phyloP scores from a whole-genome alignment of 2,113 vertebrate species.

The Tachysurus fulvidraco region DNA sequence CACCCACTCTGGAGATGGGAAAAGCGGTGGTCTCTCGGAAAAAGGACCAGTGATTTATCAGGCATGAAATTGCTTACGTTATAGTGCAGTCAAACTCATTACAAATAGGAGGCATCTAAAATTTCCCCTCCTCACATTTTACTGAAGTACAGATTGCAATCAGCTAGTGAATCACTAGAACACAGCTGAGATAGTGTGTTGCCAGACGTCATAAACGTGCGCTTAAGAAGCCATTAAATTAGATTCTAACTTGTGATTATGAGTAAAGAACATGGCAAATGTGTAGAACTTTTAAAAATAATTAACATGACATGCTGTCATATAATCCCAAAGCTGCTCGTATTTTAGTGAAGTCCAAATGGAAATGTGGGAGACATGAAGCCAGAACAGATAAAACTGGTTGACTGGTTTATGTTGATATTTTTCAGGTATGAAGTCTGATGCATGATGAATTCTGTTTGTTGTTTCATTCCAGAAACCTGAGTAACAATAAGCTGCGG shows the following conservation, averaged over 20 bases:
- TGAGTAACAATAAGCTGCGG: constrained; percentile 94
- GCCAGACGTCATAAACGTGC: constrained; percentile 40
- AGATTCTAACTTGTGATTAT: constrained; percentile 23
- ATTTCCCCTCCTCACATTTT: constrained; percentile 39
- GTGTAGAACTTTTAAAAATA: neutral
- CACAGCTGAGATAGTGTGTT: constrained; percentile 3
- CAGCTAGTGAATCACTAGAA: constrained; percentile 41
- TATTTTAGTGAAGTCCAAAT: neutral
- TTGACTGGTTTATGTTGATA: constrained; percentile 7
- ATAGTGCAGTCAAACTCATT: constrained; percentile 39
- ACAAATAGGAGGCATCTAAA: constrained; percentile 46
- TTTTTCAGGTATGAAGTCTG: neutral
- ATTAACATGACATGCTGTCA: neutral
- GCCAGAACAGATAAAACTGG: constrained; percentile 9
- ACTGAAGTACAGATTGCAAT: constrained; percentile 48
- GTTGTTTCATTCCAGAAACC: constrained; percentile 77
- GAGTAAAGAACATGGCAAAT: constrained; percentile 5
- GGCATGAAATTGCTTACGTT: constrained; percentile 60
- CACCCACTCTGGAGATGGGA: constrained; percentile 36
- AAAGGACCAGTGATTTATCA: constrained; percentile 53
- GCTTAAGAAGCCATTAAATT: constrained; percentile 28
- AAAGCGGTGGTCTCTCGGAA: constrained; percentile 30
- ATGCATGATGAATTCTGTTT: neutral
- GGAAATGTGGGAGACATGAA: constrained; percentile 7
- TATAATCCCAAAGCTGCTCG: neutral